phyloP scores from a whole-genome alignment of 2,113 vertebrate genomes.

The Proterorhinus semilunaris region DNA sequence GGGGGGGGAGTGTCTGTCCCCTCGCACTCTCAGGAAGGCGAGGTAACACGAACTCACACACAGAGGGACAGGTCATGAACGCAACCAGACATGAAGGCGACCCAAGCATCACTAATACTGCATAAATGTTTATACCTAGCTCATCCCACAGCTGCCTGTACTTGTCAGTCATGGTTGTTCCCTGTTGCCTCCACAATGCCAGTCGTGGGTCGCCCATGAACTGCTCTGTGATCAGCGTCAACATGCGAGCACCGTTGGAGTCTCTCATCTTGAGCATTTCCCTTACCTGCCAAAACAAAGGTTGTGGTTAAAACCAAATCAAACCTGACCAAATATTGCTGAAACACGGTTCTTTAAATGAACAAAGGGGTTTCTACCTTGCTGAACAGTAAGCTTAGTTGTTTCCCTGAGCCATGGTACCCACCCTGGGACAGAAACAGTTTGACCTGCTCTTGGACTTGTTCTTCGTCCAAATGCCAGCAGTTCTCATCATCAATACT shows the following conservation, averaged over 20 bases:
- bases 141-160: constrained; percentile 96
- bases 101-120: too few species aligned
- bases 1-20: too few species aligned
- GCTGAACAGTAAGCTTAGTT: constrained; percentile 97
- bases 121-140: constrained; percentile 56
- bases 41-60: too few species aligned
- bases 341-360: neutral
- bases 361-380: constrained; percentile 80
- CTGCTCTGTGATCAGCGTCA: constrained; percentile 94
- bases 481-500: constrained; percentile 98
- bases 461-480: constrained; percentile 98
- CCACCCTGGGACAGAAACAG: constrained; percentile 96
- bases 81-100: too few species aligned
- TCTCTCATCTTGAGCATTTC: constrained; percentile 99
- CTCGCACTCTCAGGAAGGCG: too few species aligned
- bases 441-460: constrained; percentile 97
- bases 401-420: constrained; percentile 98
- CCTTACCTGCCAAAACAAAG: constrained; percentile 80
- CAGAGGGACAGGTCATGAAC: too few species aligned
- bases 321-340: neutral
- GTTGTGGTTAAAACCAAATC: constrained; percentile 6
- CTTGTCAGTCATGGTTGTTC: constrained; percentile 96
- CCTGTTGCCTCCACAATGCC: constrained; percentile 92
- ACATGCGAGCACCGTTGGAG: constrained; percentile 93
- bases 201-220: constrained; percentile 95